Conservation (phyloP, 2,113 vertebrate species). For the Saguinus imperator region DNA sequence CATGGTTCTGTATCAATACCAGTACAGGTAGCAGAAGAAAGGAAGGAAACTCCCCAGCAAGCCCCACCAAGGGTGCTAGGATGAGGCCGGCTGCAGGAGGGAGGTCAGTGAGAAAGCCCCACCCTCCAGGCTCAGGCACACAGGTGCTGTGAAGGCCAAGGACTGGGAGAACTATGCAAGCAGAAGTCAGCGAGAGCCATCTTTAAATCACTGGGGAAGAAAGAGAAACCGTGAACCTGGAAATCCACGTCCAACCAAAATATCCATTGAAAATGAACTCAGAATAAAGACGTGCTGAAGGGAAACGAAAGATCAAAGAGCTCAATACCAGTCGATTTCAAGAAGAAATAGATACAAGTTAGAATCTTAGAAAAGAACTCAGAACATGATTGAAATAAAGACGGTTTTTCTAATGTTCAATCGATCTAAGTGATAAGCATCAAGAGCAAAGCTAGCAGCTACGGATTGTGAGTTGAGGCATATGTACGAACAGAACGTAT, state of each 20-base stretch:
- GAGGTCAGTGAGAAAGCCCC: not conserved
- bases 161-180: accelerated
- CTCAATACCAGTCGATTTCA: not conserved
- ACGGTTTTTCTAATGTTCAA: not conserved
- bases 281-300: not conserved
- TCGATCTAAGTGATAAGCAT: not conserved
- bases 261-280: not conserved
- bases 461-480: not conserved
- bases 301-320: not conserved
- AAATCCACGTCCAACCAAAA: not conserved
- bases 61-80: not conserved
- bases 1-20: not conserved
- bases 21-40: not conserved
- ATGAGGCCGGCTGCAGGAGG: not conserved
- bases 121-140: not conserved
- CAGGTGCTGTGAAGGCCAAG: not conserved
- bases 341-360: not conserved
- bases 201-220: not conserved
- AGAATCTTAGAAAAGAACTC: not conserved
- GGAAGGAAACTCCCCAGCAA: not conserved
- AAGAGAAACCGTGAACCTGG: not conserved
- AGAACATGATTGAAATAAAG: not conserved
- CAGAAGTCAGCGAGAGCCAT: not conserved
- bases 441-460: not conserved
- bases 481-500: not conserved